These are phyloP conservation scores for Corydoras maculifer DNA, from an alignment of 2,113 vertebrate species.

Conservation along the genomic window DNA sequence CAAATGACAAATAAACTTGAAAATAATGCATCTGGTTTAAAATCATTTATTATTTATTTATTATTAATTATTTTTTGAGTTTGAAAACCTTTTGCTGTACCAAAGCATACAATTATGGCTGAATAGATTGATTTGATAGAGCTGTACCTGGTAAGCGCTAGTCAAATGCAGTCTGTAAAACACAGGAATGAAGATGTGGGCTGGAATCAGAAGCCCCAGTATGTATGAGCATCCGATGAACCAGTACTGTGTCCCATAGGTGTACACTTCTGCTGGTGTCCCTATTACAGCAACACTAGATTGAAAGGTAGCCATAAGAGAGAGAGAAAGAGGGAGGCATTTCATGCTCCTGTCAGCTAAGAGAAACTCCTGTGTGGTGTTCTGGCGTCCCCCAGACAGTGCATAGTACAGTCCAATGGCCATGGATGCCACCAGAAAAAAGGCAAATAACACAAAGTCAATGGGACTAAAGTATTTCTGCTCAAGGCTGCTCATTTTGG, in stretches of 20 bases:
- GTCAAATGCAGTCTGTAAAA: conserved; percentile 84
- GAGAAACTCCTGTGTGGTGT: conserved; percentile 82
- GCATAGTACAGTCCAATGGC: conserved; percentile 88
- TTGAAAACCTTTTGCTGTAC: too few species aligned
- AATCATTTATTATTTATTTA: too few species aligned
- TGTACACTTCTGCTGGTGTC: conserved; percentile 78
- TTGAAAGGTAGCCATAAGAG: conserved; percentile 90
- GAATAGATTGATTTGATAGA: neutral
- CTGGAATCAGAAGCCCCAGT: conserved; percentile 85
- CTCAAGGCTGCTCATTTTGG: conserved; percentile 48
- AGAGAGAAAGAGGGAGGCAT: conserved; percentile 81
- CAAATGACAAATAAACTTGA: neutral
- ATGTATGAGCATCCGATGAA: conserved; percentile 88
- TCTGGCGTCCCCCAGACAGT: conserved; percentile 73
- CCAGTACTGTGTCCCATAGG: conserved; percentile 88
- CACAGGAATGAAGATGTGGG: conserved; percentile 83
- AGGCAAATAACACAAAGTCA: conserved; percentile 80
- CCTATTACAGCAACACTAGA: conserved; percentile 90
- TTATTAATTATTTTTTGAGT: too few species aligned
- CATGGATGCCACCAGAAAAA: conserved; percentile 74
- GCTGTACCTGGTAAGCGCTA: conserved; percentile 81
- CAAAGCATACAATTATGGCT: too few species aligned
- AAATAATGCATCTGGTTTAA: neutral
- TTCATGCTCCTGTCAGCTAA: conserved; percentile 84
- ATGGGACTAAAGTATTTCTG: conserved; percentile 64